These are phyloP conservation scores for Grantiella picta DNA, from an alignment of 2,113 vertebrate genomes.

Conservation along the genomic window DNA sequence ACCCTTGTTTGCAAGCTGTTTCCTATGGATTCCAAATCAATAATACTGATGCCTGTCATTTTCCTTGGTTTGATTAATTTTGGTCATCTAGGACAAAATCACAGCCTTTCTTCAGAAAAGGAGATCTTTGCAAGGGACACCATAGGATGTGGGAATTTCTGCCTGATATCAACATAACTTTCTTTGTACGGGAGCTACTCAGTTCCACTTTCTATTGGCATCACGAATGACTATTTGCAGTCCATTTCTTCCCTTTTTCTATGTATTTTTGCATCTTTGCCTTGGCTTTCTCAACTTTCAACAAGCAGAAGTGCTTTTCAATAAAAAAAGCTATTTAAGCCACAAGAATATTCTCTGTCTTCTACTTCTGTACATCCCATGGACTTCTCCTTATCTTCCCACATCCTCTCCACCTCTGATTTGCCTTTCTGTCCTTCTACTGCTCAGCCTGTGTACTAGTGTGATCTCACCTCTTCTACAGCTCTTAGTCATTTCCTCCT, in stretches of 20 bases:
- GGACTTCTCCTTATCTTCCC: not conserved
- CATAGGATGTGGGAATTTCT: not conserved
- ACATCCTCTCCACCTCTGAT: not conserved
- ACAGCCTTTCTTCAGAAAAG: not conserved
- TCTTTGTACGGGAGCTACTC: not conserved
- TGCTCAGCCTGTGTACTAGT: not conserved
- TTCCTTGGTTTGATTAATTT: not conserved
- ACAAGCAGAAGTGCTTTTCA: not conserved
- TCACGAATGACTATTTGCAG: not conserved
- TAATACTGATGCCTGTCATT: not conserved
- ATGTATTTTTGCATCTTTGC: not conserved
- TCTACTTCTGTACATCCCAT: not conserved
- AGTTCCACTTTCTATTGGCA: not conserved
- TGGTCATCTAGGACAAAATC: not conserved
- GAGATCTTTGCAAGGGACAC: not conserved
- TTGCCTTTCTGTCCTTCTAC: not conserved
- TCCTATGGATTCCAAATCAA: not conserved
- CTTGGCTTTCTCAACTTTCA: not conserved
- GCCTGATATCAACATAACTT: not conserved
- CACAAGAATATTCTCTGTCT: not conserved
- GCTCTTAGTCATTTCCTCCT: conserved; percentile 19
- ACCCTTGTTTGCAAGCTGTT: not conserved
- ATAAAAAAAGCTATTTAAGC: not conserved
- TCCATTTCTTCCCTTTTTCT: not conserved
- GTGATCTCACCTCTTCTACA: not conserved